These are phyloP conservation scores for Medauroidea extradentata DNA, from an alignment of 1,140 invertebrate species.

Conservation along the genomic window DNA sequence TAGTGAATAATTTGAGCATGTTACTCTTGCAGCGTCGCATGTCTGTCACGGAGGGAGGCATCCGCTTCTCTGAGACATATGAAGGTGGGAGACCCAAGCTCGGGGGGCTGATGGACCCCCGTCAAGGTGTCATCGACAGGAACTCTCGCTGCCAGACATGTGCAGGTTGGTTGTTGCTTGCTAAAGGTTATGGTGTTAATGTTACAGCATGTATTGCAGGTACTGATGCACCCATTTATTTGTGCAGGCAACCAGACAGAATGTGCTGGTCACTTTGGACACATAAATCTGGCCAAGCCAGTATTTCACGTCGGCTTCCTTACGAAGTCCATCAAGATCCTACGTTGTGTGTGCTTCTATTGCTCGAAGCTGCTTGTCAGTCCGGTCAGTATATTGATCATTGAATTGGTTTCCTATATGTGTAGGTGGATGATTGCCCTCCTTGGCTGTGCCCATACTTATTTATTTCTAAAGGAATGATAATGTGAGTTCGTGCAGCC, in stretches of 20 bases:
- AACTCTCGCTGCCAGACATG: slow-evolving; percentile 95
- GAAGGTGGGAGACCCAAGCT: slow-evolving; percentile 97
- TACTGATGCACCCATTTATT: too few species aligned
- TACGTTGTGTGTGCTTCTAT: slow-evolving; percentile 96
- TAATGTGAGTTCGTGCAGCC: too few species aligned
- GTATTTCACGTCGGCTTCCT: slow-evolving; percentile 98
- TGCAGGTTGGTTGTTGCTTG: slow-evolving; percentile 66
- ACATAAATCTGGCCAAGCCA: slow-evolving; percentile 96
- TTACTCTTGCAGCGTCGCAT: slow-evolving; percentile 73
- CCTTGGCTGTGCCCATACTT: too few species aligned
- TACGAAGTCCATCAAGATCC: slow-evolving; percentile 94
- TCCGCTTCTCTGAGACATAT: slow-evolving; percentile 95
- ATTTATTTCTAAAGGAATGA: too few species aligned
- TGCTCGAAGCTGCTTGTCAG: slow-evolving; percentile 94
- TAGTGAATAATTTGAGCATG: not conserved
- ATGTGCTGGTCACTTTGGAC: slow-evolving; percentile 99
- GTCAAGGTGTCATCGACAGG: slow-evolving; percentile 96
- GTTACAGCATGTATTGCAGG: too few species aligned
- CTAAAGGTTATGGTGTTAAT: too few species aligned
- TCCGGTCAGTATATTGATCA: slow-evolving; percentile 73
- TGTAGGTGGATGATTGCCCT: too few species aligned
- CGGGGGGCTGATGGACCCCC: slow-evolving; percentile 97
- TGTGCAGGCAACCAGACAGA: slow-evolving; percentile 82
- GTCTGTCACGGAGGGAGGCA: slow-evolving; percentile 93
- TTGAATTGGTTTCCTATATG: too few species aligned